A percentile compares a stretch with the other conserved stretches of the same genome.
phyloP scores from a whole-genome alignment of 1,140 invertebrate species.

The Pogonomyrmex californicus region DNA sequence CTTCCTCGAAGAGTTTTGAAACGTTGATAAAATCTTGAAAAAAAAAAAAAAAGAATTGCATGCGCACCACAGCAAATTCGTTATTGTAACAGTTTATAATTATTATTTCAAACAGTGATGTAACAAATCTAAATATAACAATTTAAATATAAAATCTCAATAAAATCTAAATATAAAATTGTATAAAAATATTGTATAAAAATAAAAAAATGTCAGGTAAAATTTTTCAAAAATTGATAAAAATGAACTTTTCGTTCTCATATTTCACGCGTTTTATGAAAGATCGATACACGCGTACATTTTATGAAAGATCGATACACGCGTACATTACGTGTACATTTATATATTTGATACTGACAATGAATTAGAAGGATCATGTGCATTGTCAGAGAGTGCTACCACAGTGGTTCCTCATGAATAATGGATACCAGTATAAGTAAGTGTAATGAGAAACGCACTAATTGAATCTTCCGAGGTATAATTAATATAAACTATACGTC shows the following conservation, averaged over 20 bases:
- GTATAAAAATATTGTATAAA: too few relatives aligned
- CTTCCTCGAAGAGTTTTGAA: conserved; percentile 1
- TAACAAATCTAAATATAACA: not conserved
- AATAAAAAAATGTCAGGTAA: not conserved
- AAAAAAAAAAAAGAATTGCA: conserved; percentile 17
- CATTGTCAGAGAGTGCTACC: conserved; percentile 78
- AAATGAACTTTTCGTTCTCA: conserved; percentile 14
- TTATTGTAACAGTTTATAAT: not conserved
- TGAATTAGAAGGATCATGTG: conserved; percentile 75
- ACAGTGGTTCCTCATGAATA: conserved; percentile 82
- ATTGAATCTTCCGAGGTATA: conserved; percentile 86
- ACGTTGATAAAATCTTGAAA: conserved; percentile 29
- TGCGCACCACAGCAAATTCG: conserved; percentile 2
- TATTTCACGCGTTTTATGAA: not conserved
- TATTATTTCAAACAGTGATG: not conserved
- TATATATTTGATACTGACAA: conserved; percentile 50
- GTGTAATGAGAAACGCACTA: conserved; percentile 86
- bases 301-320: conserved; percentile 14
- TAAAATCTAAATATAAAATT: too few relatives aligned
- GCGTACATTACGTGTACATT: not conserved
- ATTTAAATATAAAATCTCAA: not conserved
- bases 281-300: not conserved
- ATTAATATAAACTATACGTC: conserved; percentile 85
- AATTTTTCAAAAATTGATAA: not conserved
- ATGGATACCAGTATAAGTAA: conserved; percentile 85